Evolutionary conservation across 2,113 vertebrate genomes (phyloP).

Genomic region (Cacatua alba): DNA sequence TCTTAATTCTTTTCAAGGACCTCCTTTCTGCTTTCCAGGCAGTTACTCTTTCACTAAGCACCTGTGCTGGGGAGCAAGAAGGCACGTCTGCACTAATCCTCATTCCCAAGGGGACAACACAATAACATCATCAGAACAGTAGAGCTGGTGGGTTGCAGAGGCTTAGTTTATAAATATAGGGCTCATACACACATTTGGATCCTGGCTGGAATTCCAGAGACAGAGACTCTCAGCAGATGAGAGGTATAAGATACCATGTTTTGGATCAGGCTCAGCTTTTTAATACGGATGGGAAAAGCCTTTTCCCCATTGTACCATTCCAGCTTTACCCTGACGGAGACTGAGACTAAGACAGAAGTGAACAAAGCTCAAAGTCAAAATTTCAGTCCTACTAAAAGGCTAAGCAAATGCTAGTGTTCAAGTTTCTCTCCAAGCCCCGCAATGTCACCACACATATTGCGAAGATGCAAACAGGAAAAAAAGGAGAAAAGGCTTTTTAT

Average conservation of each 20-base stretch:
- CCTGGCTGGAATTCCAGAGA: background rate
- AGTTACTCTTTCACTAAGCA: constrained; percentile 44
- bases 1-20: constrained; percentile 27
- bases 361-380: background rate
- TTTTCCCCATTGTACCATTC: background rate
- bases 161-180: background rate
- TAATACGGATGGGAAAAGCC: background rate
- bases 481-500: background rate
- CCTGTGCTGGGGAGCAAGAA: background rate
- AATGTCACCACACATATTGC: background rate
- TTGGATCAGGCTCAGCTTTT: background rate
- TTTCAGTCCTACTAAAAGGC: background rate
- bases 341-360: background rate
- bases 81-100: constrained; percentile 16
- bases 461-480: background rate
- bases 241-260: background rate
- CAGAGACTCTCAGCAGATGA: background rate
- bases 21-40: background rate
- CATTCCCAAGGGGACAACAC: constrained; percentile 24
- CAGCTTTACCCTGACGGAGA: background rate
- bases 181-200: background rate
- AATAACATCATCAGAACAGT: background rate
- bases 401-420: background rate
- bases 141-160: background rate
- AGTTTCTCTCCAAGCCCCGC: background rate